Percentiles rank a stretch among this genome's conserved stretches.
Conservation (phyloP, 2,888 invertebrate genomes). For the Temnothorax unifasciatus region DNA sequence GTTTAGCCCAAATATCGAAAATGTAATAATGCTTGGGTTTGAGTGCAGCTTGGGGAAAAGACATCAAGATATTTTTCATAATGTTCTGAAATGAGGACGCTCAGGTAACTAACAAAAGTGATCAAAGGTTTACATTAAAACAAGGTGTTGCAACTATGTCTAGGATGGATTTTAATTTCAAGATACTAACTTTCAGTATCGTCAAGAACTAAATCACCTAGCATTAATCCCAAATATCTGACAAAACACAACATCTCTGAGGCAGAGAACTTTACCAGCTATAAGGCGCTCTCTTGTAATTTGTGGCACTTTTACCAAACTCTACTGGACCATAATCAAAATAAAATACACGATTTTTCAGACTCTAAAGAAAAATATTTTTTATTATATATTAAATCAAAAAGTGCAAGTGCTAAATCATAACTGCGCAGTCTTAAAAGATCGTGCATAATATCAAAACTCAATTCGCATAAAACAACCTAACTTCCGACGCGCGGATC, state of each 20-base stretch:
- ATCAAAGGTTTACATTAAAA: conserved; percentile 20
- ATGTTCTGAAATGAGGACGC: not conserved
- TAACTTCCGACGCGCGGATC: too few relatives aligned
- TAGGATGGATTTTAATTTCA: conserved; percentile 1
- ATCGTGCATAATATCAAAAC: not conserved
- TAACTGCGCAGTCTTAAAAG: not conserved
- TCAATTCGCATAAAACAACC: too few relatives aligned
- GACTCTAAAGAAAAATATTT: not conserved
- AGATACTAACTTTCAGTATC: not conserved
- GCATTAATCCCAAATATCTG: not conserved
- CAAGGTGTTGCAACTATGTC: conserved; percentile 13
- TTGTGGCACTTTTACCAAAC: not conserved
- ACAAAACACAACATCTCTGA: conserved; percentile 9
- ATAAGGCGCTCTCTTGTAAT: conserved; percentile 25
- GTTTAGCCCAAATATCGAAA: too few relatives aligned
- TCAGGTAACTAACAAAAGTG: not conserved
- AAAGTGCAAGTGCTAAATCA: not conserved
- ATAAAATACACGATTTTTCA: conserved; percentile 1
- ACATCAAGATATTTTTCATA: not conserved
- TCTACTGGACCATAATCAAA: conserved; percentile 11
- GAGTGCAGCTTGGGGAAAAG: not conserved
- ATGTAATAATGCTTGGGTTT: conserved; percentile 18
- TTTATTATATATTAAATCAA: not conserved
- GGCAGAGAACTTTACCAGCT: not conserved
- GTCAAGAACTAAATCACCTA: not conserved